Percentiles rank a stretch among this genome's conserved stretches.
Conservation (phyloP, 2,888 invertebrate species). For the Cetonia aurata region DNA sequence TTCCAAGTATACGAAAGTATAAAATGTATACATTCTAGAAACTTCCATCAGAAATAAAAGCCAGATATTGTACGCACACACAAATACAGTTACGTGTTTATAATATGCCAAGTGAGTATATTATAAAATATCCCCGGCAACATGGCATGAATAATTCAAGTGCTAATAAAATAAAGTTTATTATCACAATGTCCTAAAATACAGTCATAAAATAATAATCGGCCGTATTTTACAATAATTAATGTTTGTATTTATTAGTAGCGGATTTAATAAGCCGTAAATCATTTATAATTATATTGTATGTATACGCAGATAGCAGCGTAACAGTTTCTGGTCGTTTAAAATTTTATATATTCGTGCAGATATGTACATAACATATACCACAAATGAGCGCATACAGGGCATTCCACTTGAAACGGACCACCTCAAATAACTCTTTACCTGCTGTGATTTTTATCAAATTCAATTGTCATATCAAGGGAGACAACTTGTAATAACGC, state of each 20-base stretch:
- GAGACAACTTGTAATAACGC: no score
- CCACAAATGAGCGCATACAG: conserved; percentile 1
- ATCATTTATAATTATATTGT: conserved; percentile 60
- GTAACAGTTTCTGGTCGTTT: conserved; percentile 40
- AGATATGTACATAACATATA: no score
- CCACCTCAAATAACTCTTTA: no score
- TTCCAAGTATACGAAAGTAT: no score
- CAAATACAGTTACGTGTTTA: conserved; percentile 14
- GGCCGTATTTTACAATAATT: conserved; percentile 64
- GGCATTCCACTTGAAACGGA: no score
- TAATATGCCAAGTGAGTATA: background rate
- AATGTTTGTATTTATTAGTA: conserved; percentile 63
- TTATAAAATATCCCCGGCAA: background rate
- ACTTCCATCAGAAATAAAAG: no score
- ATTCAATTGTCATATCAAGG: no score
- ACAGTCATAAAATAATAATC: conserved; percentile 63
- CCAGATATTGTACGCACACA: background rate
- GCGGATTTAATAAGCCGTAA: conserved; percentile 62
- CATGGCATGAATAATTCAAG: conserved; percentile 58
- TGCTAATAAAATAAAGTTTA: conserved; percentile 63
- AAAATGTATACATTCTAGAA: no score
- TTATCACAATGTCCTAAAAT: conserved; percentile 63
- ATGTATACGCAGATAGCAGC: conserved; percentile 21
- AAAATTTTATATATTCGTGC: conserved; percentile 36
- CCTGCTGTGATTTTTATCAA: no score